Evolutionary conservation across 2,888 invertebrate species (phyloP).

Genomic region (Sussaba pulchella): DNA sequence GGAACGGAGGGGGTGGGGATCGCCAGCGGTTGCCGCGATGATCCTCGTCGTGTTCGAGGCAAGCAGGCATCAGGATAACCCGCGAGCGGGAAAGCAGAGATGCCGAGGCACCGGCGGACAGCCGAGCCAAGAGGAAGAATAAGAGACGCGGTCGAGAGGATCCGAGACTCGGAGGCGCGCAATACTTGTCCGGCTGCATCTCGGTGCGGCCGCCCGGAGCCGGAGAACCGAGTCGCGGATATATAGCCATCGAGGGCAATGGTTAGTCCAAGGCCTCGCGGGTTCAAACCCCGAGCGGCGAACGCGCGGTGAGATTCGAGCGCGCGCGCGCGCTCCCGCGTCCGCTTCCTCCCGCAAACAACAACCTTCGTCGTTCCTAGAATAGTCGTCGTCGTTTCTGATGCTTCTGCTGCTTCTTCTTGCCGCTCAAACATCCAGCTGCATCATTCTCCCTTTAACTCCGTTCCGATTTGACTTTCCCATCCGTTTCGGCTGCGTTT

Average conservation of each 20-base stretch:
- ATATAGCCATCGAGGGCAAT: constrained; percentile 84
- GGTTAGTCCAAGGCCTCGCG: constrained; percentile 83
- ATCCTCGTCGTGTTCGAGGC: constrained; percentile 32
- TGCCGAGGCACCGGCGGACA: neutral
- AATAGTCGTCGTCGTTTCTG: constrained; percentile 75
- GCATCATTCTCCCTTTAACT: constrained; percentile 7
- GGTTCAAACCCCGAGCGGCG: constrained; percentile 80
- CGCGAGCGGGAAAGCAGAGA: neutral
- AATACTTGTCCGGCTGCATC: constrained; percentile 84
- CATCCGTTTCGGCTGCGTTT: constrained; percentile 8
- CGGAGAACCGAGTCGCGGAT: constrained; percentile 67
- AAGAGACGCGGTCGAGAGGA: constrained; percentile 10
- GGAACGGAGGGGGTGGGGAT: neutral
- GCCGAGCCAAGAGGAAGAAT: constrained; percentile 25
- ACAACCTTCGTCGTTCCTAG: constrained; percentile 77
- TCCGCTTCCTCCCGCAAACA: constrained; percentile 78
- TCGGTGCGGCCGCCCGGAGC: constrained; percentile 2
- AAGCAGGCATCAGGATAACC: neutral
- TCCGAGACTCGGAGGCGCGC: constrained; percentile 31
- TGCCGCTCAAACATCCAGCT: constrained; percentile 1
- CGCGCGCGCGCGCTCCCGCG: constrained; percentile 68
- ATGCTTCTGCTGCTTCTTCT: constrained; percentile 35
- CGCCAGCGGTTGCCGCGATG: constrained; percentile 18
- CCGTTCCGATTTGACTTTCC: constrained; percentile 6
- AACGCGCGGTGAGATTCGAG: constrained; percentile 64